Evolutionary conservation across 2,888 invertebrate species (phyloP).

Genomic region (Pardosa pseudoannulata): DNA sequence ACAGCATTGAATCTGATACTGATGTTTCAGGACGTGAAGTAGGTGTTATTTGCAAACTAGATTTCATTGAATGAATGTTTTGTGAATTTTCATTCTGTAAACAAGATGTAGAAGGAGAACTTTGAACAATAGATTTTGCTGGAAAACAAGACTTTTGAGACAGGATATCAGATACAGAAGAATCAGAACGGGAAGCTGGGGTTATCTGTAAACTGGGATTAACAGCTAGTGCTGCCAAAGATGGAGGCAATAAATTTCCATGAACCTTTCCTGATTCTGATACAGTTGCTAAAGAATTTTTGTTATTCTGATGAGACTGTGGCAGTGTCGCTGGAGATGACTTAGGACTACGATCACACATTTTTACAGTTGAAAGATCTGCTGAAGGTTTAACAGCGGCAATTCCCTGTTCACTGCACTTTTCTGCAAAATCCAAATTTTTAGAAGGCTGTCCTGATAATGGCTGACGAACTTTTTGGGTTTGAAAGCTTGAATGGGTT

Average conservation of each 20-base stretch:
- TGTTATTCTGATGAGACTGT: slow-evolving; percentile 48
- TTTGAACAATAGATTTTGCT: slow-evolving; percentile 15
- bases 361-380: slow-evolving; percentile 28
- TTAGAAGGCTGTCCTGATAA: slow-evolving; percentile 13
- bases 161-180: slow-evolving; percentile 16
- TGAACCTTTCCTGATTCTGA: slow-evolving; percentile 44
- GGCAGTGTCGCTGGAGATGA: not conserved
- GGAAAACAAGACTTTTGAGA: slow-evolving; percentile 44
- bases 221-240: slow-evolving; percentile 44
- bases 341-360: slow-evolving; percentile 16
- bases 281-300: slow-evolving; percentile 41
- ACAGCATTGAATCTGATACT: not conserved
- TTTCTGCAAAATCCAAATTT: slow-evolving; percentile 33
- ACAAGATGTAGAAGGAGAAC: slow-evolving; percentile 33
- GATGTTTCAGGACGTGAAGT: not conserved
- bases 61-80: slow-evolving; percentile 25
- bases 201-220: slow-evolving; percentile 61
- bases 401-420: not conserved
- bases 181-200: slow-evolving; percentile 23
- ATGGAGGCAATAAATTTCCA: slow-evolving; percentile 31
- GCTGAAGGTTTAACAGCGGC: slow-evolving; percentile 28
- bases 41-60: slow-evolving; percentile 12
- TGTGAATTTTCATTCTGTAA: slow-evolving; percentile 35
- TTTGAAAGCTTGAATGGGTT: slow-evolving; percentile 26
- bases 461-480: slow-evolving; percentile 13